phyloP scores from a whole-genome alignment of 1,140 invertebrate genomes.

The Melipona quadrifasciata region DNA sequence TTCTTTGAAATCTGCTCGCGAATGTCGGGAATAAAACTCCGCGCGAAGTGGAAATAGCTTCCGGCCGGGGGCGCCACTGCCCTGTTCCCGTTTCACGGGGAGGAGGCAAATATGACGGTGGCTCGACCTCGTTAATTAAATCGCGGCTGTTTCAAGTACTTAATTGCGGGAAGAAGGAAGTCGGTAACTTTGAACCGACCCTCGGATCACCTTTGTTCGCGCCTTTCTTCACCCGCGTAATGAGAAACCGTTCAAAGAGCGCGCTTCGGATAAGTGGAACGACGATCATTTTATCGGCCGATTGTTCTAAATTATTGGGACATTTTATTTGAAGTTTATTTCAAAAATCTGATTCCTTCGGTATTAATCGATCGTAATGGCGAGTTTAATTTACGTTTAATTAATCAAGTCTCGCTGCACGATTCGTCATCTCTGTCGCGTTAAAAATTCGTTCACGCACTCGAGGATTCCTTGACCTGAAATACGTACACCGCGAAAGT shows the following conservation, averaged over 20 bases:
- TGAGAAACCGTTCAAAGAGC: constrained; percentile 33
- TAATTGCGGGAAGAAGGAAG: constrained; percentile 43
- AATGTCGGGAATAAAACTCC: constrained; percentile 6
- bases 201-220: constrained; percentile 16
- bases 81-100: not conserved
- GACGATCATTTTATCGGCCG: not conserved
- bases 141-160: constrained; percentile 22
- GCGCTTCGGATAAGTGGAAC: not conserved
- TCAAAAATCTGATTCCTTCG: too few relatives aligned
- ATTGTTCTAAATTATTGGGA: not conserved
- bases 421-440: too few relatives aligned
- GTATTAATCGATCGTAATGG: too few relatives aligned
- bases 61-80: not conserved
- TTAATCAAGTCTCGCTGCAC: too few relatives aligned
- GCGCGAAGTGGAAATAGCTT: not conserved
- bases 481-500: too few relatives aligned
- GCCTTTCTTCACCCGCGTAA: constrained; percentile 6
- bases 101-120: constrained; percentile 24
- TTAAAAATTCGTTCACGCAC: too few relatives aligned
- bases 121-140: constrained; percentile 42
- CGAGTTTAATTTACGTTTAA: too few relatives aligned
- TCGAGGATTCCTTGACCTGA: too few relatives aligned
- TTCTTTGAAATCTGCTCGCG: constrained; percentile 1
- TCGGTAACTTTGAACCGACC: constrained; percentile 34
- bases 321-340: too few relatives aligned